Base-by-base conservation (phyloP, 2,888 invertebrate genomes). In the Onchidella celtica region DNA sequence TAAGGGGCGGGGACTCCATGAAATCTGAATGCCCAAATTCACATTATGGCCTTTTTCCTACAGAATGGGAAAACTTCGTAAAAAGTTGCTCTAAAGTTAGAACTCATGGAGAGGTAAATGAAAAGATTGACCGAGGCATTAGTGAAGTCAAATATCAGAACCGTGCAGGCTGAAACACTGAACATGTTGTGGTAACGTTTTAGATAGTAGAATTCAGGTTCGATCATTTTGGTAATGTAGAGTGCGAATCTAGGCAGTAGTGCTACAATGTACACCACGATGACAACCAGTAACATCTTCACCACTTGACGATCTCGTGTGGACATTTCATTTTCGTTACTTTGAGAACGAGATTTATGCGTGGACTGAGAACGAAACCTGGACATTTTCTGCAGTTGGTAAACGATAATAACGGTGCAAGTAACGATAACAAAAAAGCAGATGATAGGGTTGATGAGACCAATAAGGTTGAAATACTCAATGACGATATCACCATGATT, bases 31-130 rank as follows among this genome's bases (percentile, higher is more conserved):
- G n/a, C n/a, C n/a, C n/a, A n/a, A n/a, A n/a, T n/a, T n/a, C n/a
- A n/a, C n/a, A n/a, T n/a, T n/a, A n/a, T n/a, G n/a, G n/a, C 6
- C 47, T 47, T 47, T 17, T 11, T 85, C 89, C 91, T 90, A 59
- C 93, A 84, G 47, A 91, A 90, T 66, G 87, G 83, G 38, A 92
- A 86, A 77, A 89, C 86, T 79, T 90, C 88, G 17, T 88, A 86
- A 79, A 87, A 86, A 21, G 63, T 75, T 2, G 36, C 27, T 24
- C 65, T 4, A 40, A 75, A 75, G 40, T 75, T 75, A 1, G 75
- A 32, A 47, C 75, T 75, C 75, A 75, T 75, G 24, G 38, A n/a
- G 21, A 66, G 57, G 57, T 47, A 77, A 57, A 77, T 68, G 55
- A 57, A 77, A 3, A 66, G 68, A 24, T 77, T 34, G 47, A 47